phyloP scores from a whole-genome alignment of 2,888 invertebrate species.

The Temnothorax rugatulus region DNA sequence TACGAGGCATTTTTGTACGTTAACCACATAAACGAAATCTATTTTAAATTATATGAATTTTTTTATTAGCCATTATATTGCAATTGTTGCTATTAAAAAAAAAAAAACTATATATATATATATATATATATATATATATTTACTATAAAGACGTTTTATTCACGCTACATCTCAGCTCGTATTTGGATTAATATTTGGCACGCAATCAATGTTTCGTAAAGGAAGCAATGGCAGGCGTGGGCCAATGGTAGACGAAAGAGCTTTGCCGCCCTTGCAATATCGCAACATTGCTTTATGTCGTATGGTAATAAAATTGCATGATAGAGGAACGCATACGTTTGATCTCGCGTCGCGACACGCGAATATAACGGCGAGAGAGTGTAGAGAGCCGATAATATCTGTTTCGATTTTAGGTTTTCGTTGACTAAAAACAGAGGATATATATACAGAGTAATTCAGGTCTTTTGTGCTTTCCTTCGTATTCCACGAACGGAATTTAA shows the following conservation, averaged over 20 bases:
- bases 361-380: conserved; percentile 50
- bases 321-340: conserved; percentile 54
- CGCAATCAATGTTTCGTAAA: conserved; percentile 35
- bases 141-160: background rate
- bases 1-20: background rate
- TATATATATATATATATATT: no score
- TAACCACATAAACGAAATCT: background rate
- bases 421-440: conserved; percentile 10
- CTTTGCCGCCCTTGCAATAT: conserved; percentile 48
- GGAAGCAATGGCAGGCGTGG: background rate
- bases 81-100: background rate
- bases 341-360: conserved; percentile 51
- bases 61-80: background rate
- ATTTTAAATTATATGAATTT: conserved; percentile 11
- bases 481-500: background rate
- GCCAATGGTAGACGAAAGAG: conserved; percentile 21
- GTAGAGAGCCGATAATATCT: conserved; percentile 24
- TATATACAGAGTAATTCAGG: background rate
- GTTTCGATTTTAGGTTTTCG: conserved; percentile 25
- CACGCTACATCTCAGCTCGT: background rate
- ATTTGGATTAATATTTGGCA: conserved; percentile 33
- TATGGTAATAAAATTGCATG: conserved; percentile 55
- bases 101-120: background rate
- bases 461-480: background rate
- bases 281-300: conserved; percentile 47